A percentile compares a stretch with the other conserved stretches of the same genome.
Conservation (phyloP, 2,797 vertebrate species). For the Urophycis tenuis region DNA sequence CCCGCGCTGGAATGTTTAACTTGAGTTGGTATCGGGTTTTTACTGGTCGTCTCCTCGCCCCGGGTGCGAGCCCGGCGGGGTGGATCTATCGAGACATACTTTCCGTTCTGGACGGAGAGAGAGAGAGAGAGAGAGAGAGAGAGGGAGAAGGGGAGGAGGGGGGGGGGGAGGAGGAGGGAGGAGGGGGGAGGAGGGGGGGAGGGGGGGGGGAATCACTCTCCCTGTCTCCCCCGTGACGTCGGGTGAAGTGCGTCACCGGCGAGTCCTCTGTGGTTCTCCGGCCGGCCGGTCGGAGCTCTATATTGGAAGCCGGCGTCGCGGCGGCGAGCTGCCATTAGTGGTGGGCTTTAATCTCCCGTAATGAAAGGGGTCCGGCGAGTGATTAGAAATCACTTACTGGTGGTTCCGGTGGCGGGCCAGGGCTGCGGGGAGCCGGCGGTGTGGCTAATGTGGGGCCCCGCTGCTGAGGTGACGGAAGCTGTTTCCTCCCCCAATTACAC, state of each 20-base stretch:
- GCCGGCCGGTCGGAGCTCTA: conserved; percentile 44
- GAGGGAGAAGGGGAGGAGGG: too few relatives aligned
- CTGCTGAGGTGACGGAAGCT: too few relatives aligned
- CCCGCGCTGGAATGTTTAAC: background rate
- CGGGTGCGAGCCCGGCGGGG: conserved; percentile 28
- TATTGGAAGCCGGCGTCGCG: conserved; percentile 31
- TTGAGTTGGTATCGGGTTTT: background rate
- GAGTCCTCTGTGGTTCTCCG: conserved; percentile 48
- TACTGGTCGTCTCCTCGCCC: conserved; percentile 4
- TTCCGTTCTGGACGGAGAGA: conserved; percentile 44
- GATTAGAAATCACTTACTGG: conserved; percentile 56
- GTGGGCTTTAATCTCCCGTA: conserved; percentile 56
- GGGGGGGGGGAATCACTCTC: conserved; percentile 50
- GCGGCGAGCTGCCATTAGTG: conserved; percentile 62
- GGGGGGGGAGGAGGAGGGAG: too few relatives aligned
- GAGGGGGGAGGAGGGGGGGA: conserved; percentile 35
- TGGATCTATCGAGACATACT: conserved; percentile 55
- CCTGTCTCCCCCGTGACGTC: conserved; percentile 56
- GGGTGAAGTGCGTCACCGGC: conserved; percentile 57
- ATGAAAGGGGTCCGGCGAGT: conserved; percentile 57
- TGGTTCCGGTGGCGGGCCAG: conserved; percentile 46
- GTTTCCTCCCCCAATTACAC: background rate
- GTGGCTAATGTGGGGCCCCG: background rate
- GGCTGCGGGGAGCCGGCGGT: conserved; percentile 28
- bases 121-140: conserved; percentile 12